Evolutionary conservation across 2,113 vertebrate genomes (phyloP), one percentile per base, ranked within the genome.

Genomic region (Hydrochoerus hydrochaeris): DNA sequence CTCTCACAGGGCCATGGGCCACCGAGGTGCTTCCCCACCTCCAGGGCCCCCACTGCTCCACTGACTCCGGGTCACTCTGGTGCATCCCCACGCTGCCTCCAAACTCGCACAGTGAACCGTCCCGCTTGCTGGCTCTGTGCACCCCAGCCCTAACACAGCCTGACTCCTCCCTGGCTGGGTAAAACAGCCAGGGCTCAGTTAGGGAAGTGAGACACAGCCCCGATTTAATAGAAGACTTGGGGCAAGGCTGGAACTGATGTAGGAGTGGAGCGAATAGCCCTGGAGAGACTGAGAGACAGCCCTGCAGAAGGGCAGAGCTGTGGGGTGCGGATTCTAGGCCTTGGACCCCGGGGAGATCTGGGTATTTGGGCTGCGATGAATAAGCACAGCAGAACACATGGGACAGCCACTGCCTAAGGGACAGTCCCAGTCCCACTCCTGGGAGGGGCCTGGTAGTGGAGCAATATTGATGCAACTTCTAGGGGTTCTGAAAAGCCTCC

Each of bases 241-340:
- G 7, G 0, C 11, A 11, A 73, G 62, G 14, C 26, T 2, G 3
- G 11, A 54, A 44, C 46, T 10, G 19, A 20, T 5, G 32, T 4
- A 10, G 6, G 54, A 16, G 19, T 32, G 3, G 62, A 71, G 5
- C 5, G n/a, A 32, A 13, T 2, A 22, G 24, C 13, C 3, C 62
- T 1, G 1, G 69, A 5, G 19, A 13, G 52, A 5, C 5, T 0
- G 0, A 11, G 41, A 41, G 38, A 9, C 0, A n/a, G 2, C 26
- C n/a, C 13, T 9, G 7, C 32, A 5, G 32, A 24, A 49, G 19
- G 35, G 30, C 30, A 52, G 32, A 22, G 0, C 7, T 1, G 30
- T 9, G 11, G 5, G 16, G 57, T 3, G 17, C 24, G 41, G n/a
- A 35, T 22, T 62, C 13, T 28, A 16, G 26, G 10, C 7, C n/a